Percentiles rank a stretch among this genome's conserved stretches.
Conservation (phyloP, 2,113 vertebrate genomes). For the Antechinus flavipes region DNA sequence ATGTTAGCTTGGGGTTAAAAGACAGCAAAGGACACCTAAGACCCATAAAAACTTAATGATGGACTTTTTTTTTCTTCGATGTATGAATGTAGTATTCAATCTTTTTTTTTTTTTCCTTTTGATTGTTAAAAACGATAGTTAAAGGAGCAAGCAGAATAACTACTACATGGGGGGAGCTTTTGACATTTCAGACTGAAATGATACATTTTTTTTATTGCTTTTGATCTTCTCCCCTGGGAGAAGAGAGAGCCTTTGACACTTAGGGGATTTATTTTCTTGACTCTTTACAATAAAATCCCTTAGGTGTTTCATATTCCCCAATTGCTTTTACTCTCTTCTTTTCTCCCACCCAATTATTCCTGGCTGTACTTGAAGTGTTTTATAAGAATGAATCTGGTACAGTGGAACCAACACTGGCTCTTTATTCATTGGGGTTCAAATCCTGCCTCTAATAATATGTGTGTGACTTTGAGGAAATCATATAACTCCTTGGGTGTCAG, state of each 20-base stretch:
- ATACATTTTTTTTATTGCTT: background rate
- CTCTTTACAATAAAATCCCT: background rate
- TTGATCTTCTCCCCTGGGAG: background rate
- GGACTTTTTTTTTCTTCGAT: background rate
- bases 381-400: background rate
- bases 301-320: background rate
- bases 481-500: background rate
- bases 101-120: background rate
- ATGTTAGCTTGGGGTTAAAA: background rate
- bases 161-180: constrained; percentile 15
- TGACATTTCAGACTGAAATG: constrained; percentile 22
- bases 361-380: background rate
- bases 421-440: background rate
- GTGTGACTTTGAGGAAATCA: background rate
- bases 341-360: background rate
- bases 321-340: background rate
- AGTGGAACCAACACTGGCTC: background rate
- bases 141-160: constrained; percentile 12
- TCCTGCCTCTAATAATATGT: background rate
- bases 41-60: background rate
- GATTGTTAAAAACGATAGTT: background rate
- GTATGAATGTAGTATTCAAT: background rate
- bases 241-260: background rate
- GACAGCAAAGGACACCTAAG: background rate
- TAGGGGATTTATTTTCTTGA: background rate